Percentiles rank a stretch among this genome's conserved stretches.
These are phyloP conservation scores for Dendrocincla tyrannina DNA, from an alignment of 2,797 vertebrate genomes.

Conservation along the genomic window DNA sequence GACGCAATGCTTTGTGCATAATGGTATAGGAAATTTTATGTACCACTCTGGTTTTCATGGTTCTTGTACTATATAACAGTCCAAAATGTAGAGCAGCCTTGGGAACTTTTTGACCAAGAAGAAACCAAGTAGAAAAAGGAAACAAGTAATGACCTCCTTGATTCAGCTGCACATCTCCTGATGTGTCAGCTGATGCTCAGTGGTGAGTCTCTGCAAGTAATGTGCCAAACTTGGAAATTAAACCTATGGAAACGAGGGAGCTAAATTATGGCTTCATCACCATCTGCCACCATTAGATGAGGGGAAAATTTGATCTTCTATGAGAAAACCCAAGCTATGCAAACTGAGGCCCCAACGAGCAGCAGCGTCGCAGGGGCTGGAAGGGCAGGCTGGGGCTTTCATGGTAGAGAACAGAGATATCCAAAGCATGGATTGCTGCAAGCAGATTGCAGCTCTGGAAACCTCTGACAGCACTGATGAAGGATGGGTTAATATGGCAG, in stretches of 20 bases:
- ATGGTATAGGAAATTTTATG: neutral
- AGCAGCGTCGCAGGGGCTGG: fast-evolving
- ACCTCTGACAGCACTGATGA: neutral
- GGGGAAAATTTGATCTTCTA: neutral
- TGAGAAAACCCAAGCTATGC: neutral
- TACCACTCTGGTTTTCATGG: neutral
- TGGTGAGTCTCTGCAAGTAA: neutral
- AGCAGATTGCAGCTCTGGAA: neutral
- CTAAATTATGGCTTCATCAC: neutral
- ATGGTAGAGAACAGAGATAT: neutral
- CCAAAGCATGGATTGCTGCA: neutral
- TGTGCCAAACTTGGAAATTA: neutral
- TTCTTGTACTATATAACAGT: neutral
- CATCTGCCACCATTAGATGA: neutral
- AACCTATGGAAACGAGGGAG: neutral
- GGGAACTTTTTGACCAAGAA: neutral
- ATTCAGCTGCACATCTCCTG: neutral
- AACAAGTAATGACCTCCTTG: neutral
- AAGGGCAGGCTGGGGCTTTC: neutral
- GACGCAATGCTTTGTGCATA: neutral
- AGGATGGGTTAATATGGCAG: neutral
- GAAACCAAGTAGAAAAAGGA: neutral
- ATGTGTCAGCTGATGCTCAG: neutral
- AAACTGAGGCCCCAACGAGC: fast-evolving
- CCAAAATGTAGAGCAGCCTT: neutral